A percentile compares a stretch with the other conserved stretches of the same genome.
Conservation (phyloP, 92 coral and sea anemone species). For the Zoanthus sansibaricus region DNA sequence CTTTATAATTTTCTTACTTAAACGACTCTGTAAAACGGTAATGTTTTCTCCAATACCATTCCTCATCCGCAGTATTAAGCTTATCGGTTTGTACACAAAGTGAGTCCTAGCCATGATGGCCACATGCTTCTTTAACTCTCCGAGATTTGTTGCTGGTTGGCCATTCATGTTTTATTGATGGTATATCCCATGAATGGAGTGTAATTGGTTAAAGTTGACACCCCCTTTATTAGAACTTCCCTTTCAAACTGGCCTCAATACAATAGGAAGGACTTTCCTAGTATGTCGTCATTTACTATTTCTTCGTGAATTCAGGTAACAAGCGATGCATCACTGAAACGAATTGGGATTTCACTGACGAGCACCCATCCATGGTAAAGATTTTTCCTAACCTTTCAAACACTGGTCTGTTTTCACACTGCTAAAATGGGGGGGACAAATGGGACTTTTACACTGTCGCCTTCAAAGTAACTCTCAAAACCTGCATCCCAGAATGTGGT, state of each 20-base stretch:
- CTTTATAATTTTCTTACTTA: constrained; percentile 8
- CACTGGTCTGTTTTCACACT: background rate
- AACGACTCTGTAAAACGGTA: background rate
- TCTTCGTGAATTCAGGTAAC: constrained; percentile 44
- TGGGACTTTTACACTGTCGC: constrained; percentile 62
- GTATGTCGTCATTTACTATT: constrained; percentile 39
- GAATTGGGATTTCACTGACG: constrained; percentile 48
- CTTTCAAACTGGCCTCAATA: constrained; percentile 60
- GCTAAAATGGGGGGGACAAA: constrained; percentile 13
- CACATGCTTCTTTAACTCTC: constrained; percentile 37
- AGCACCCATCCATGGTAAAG: constrained; percentile 45
- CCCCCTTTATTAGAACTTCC: constrained; percentile 37
- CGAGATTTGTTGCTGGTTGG: constrained; percentile 41
- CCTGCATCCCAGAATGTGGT: constrained; percentile 63
- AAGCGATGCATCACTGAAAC: constrained; percentile 54
- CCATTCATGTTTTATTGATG: constrained; percentile 46
- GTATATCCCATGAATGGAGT: constrained; percentile 36
- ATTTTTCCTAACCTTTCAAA: constrained; percentile 28
- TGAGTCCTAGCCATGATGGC: constrained; percentile 53
- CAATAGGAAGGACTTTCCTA: constrained; percentile 58
- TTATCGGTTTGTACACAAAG: constrained; percentile 51
- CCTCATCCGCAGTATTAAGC: constrained; percentile 49
- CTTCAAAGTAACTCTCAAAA: constrained; percentile 60
- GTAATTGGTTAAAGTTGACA: constrained; percentile 23
- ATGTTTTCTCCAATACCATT: constrained; percentile 32